Evolutionary conservation across 1,140 invertebrate genomes (phyloP).

Genomic region (Tribolium madens): DNA sequence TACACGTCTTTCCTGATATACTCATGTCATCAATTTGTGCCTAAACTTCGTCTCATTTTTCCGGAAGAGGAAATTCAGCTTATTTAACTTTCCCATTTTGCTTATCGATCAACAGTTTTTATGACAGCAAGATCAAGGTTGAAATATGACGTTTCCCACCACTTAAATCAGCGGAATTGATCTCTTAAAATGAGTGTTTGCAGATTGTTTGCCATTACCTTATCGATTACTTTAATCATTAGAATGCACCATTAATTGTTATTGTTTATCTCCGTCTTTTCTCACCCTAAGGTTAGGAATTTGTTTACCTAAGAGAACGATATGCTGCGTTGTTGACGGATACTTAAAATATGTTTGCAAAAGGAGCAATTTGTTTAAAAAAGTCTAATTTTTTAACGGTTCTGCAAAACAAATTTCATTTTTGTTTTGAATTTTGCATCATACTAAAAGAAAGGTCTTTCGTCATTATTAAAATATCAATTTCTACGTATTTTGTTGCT

Average conservation of each 20-base stretch:
- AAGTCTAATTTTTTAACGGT: background rate
- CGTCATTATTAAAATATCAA: background rate
- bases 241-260: background rate
- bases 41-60: background rate
- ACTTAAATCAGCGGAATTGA: background rate
- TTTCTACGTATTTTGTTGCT: background rate
- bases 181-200: background rate
- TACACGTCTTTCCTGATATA: too few relatives aligned
- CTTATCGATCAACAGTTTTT: background rate
- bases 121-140: background rate
- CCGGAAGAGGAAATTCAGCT: background rate
- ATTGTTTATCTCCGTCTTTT: background rate
- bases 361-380: background rate
- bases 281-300: background rate
- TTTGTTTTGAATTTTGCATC: background rate
- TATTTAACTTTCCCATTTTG: background rate
- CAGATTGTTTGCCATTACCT: too few relatives aligned
- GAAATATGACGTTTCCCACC: background rate
- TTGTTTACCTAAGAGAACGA: slow-evolving; percentile 3
- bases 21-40: too few relatives aligned
- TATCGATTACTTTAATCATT: background rate
- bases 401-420: background rate
- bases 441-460: background rate
- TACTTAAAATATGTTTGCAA: background rate
- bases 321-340: background rate